Evolutionary conservation across 2,888 invertebrate genomes (phyloP), one percentile per base, ranked within the genome.

Genomic region (Acanthococcus lagerstroemiae): DNA sequence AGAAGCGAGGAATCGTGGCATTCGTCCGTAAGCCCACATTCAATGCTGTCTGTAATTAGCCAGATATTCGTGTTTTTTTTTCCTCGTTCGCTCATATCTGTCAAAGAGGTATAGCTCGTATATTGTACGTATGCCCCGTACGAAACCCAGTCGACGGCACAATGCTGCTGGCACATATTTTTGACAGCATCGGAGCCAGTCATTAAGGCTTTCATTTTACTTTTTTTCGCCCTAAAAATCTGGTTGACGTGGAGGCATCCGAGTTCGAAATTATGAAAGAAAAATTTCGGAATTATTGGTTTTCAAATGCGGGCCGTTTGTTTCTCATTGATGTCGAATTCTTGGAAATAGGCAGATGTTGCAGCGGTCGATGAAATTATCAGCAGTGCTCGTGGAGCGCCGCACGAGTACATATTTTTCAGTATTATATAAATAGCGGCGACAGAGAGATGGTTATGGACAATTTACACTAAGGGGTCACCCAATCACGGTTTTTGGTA

Each of bases 161-260:
- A 22, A 52, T 52, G 52, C 52, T 52, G 52, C 52, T 24, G 24
- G 52, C 52, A 22, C 24, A 52, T 52, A 22, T 52, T 52, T 52
- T 52, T 52, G 52, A 52, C 52, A 52, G 52, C 52, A 52, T 52
- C 48, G 48, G n/a, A 52, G 52, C 22, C 52, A 19, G 24, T 52
- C 24, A 52, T 52, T 52, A 52, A 52, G 37, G n/a, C 37, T n/a
- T 37, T 37, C 37, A 37, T 37, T 37, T 37, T n/a, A n/a, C n/a
- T n/a, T n/a, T n/a, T 37, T 37, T 37, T 9, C 37, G 12, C 37
- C n/a, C 12, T 15, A 37, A 37, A 9, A 37, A 37, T 37, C 37
- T n/a, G 37, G 37, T 37, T 37, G 37, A 37, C 37, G 37, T 37
- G n/a, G n/a, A 37, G 37, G 12, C n/a, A 9, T 37, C 12, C 37